A percentile compares a stretch with the other conserved stretches of the same genome.
Conservation (phyloP, 2,888 invertebrate species). For the Thera britannica region DNA sequence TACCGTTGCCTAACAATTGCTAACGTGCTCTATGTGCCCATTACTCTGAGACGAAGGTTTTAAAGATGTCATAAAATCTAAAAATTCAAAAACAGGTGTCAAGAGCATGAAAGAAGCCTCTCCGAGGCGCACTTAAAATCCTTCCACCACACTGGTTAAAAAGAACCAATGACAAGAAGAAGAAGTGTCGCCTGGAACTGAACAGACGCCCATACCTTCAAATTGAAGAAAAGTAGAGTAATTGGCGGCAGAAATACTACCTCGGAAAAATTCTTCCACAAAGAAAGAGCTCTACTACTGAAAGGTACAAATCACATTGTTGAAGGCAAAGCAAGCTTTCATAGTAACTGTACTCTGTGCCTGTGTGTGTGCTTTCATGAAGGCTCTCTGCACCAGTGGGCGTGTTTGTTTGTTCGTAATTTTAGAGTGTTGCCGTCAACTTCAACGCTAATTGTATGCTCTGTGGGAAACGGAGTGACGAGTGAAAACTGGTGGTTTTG, state of each 20-base stretch:
- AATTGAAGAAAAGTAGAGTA: too few species aligned
- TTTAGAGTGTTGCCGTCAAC: constrained; percentile 37
- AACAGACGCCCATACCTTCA: too few species aligned
- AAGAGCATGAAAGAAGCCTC: too few species aligned
- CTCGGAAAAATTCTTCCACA: background rate
- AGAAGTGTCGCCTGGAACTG: too few species aligned
- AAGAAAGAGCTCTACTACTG: background rate
- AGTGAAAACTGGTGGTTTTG: constrained; percentile 16
- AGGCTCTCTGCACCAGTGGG: constrained; percentile 22
- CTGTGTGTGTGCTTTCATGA: background rate
- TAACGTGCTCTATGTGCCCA: too few species aligned
- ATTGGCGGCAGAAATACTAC: background rate
- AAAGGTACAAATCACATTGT: background rate
- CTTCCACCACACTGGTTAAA: too few species aligned
- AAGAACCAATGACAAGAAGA: too few species aligned
- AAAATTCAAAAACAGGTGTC: too few species aligned
- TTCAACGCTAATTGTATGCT: constrained; percentile 33
- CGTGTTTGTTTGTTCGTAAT: constrained; percentile 37
- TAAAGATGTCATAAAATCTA: too few species aligned
- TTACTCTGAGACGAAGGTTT: too few species aligned
- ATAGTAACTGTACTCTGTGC: constrained; percentile 2
- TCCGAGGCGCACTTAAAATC: too few species aligned
- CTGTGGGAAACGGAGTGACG: constrained; percentile 19
- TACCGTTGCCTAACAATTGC: too few species aligned
- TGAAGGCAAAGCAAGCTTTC: background rate